Percentiles rank a stretch among this genome's conserved stretches.
phyloP scores from a whole-genome alignment of 1,140 invertebrate species.

The Teleopsis dalmanni region DNA sequence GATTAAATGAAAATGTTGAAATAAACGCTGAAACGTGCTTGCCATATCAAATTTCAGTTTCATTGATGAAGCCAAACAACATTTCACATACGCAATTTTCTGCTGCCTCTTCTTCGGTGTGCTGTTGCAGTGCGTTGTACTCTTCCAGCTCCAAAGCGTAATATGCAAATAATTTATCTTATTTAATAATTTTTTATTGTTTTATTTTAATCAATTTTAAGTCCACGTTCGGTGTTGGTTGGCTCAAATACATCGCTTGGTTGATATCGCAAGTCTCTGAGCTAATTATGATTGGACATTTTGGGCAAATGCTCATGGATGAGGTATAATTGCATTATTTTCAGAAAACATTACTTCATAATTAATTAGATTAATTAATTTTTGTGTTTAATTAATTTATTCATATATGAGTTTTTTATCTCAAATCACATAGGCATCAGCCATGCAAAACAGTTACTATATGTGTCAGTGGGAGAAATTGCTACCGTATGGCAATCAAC shows the following conservation, averaged over 20 bases:
- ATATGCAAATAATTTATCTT: neutral
- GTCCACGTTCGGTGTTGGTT: neutral
- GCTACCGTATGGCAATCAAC: constrained; percentile 1
- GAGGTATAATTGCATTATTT: neutral
- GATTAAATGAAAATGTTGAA: too few species aligned
- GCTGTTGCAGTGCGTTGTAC: constrained; percentile 5
- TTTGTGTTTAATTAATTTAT: neutral
- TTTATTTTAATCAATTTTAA: neutral
- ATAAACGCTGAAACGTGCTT: too few species aligned
- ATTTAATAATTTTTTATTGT: neutral
- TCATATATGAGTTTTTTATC: neutral
- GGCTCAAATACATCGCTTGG: constrained; percentile 9
- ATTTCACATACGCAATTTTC: constrained; percentile 11
- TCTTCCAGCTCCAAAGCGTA: constrained; percentile 7
- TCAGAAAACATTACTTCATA: neutral
- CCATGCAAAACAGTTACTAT: constrained; percentile 4
- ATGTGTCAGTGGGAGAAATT: constrained; percentile 10
- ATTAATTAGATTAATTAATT: neutral
- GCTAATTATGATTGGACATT: constrained; percentile 9
- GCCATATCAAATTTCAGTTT: constrained; percentile 7
- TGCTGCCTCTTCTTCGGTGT: constrained; percentile 7
- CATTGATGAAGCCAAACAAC: constrained; percentile 1
- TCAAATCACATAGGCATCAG: neutral
- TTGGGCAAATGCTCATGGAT: constrained; percentile 12
- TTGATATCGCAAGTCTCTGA: constrained; percentile 8